Conservation (phyloP, 2,113 vertebrate species). For the Odobenus rosmarus region DNA sequence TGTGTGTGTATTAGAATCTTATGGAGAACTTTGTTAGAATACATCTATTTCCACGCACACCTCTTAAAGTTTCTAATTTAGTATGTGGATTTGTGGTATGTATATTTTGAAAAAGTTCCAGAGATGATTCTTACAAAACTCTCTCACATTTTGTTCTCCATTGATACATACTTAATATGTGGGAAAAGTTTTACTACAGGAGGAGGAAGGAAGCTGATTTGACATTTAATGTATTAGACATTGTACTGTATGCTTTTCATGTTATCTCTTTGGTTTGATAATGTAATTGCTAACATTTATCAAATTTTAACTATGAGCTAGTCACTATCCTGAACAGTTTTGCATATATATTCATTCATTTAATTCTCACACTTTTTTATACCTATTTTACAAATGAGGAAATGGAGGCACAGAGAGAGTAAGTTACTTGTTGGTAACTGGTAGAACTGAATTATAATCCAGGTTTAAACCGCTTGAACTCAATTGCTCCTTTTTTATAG, state of each 20-base stretch:
- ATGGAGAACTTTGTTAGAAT: background rate
- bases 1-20: background rate
- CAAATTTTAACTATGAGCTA: background rate
- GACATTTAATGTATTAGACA: background rate
- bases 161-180: background rate
- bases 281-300: background rate
- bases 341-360: background rate
- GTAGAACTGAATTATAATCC: background rate
- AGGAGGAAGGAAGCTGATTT: background rate
- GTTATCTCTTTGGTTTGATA: background rate
- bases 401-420: background rate
- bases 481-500: background rate
- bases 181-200: background rate
- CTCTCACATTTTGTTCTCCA: background rate
- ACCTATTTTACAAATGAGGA: conserved; percentile 20
- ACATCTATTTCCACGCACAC: background rate
- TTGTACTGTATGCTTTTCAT: background rate
- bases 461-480: background rate
- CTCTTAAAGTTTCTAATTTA: conserved; percentile 24
- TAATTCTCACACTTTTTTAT: background rate
- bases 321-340: background rate
- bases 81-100: background rate
- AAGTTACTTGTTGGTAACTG: background rate
- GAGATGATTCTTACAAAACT: background rate
- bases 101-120: background rate